Base-by-base conservation (phyloP, 2,888 invertebrate species). In the Synergus laeviventris region DNA sequence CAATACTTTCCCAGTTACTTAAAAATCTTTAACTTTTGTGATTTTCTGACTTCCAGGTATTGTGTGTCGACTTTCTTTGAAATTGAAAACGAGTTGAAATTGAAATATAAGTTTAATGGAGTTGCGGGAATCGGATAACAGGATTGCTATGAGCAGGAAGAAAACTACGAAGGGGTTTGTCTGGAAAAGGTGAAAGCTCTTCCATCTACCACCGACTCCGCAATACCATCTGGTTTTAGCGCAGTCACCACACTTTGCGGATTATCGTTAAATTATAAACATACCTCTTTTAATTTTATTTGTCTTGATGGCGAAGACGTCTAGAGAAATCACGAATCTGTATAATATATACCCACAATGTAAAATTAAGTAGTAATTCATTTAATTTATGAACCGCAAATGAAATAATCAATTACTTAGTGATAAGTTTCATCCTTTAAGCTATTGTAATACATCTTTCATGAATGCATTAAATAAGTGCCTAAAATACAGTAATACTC, bases 241-340 rank as follows among this genome's bases (percentile, higher is more conserved):
- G 24, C 49, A 49, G 49, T 70, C 49, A 31, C 70, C 70, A 54
- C 70, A 70, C 9, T 70, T 70, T 70, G 70, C 70, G 31, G 31
- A 54, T 70, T 54, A 70, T 70, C 70, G 49, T 31, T 70, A 70
- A 70, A 70, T 70, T 70, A 70, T 70, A 70, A 70, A 70, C 31
- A 70, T 70, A 49, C 70, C 70, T 70, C 49, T 54, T 70, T 49
- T 49, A 36, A 36, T 45, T 49, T 54, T 36, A 70, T 49, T 70
- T 70, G 49, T n/a, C 45, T 49, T 45, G 49, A 70, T 70, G 49
- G 24, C 49, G 49, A 21, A 59, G 21, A 70, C 70, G 36, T 70
- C 49, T 70, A 31, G 70, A 70, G 70, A 70, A 70, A 70, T 70
- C 66, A 49, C 24, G 31, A 70, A 31, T 14, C 49, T 31, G 18